These are phyloP conservation scores for Ametastegia equiseti DNA, from an alignment of 2,888 invertebrate genomes.

Conservation along the genomic window DNA sequence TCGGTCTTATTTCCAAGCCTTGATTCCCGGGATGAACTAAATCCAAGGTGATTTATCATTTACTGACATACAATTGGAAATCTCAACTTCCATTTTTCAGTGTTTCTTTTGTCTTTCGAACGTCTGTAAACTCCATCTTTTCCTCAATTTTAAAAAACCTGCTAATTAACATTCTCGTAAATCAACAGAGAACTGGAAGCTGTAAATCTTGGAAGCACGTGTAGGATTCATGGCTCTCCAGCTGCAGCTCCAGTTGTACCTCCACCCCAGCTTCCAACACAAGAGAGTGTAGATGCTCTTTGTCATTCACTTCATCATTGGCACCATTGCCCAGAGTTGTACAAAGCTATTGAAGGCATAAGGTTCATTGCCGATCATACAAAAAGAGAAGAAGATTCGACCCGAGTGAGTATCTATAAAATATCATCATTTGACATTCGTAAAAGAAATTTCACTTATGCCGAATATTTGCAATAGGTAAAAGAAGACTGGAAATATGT, in stretches of 20 bases:
- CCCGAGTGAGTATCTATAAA: conserved; percentile 84
- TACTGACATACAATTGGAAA: too few relatives aligned
- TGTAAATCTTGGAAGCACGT: conserved; percentile 77
- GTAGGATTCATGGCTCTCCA: conserved; percentile 80
- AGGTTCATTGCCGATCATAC: conserved; percentile 96
- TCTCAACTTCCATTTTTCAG: too few relatives aligned
- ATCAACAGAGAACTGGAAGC: conserved; percentile 78
- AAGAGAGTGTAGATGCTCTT: conserved; percentile 78
- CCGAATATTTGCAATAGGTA: conserved; percentile 79
- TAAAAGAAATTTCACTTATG: background rate
- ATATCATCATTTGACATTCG: background rate
- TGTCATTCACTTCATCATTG: conserved; percentile 85
- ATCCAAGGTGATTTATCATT: conserved; percentile 76
- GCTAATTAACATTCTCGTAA: background rate
- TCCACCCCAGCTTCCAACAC: conserved; percentile 73
- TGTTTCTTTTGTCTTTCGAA: too few relatives aligned
- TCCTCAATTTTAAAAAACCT: background rate
- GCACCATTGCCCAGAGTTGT: conserved; percentile 94
- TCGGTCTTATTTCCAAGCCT: conserved; percentile 78
- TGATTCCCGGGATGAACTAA: conserved; percentile 79
- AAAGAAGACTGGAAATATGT: conserved; percentile 99
- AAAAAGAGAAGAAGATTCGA: conserved; percentile 93
- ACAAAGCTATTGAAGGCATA: conserved; percentile 95
- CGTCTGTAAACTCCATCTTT: background rate
- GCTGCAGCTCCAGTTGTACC: conserved; percentile 78